Percentiles rank a stretch among this genome's conserved stretches.
These are phyloP conservation scores for Acanthornis magna DNA, from an alignment of 2,797 vertebrate genomes.

Conservation along the genomic window DNA sequence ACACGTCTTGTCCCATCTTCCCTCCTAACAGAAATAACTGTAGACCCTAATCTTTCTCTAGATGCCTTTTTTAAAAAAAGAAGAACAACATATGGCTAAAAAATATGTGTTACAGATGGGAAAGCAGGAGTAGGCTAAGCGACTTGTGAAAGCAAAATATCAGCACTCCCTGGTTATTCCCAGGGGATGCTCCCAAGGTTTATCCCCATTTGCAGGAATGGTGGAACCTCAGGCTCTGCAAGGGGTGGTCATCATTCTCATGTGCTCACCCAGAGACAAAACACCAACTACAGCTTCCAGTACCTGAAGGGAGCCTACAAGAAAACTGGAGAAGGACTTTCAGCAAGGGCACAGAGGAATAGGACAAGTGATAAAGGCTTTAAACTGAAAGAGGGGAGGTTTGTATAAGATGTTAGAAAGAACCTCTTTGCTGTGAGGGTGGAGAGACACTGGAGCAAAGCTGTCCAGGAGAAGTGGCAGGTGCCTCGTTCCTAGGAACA, in stretches of 20 bases:
- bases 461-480: not conserved
- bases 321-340: not conserved
- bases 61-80: not conserved
- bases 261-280: not conserved
- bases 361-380: not conserved
- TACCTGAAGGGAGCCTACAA: too few species aligned
- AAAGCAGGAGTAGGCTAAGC: not conserved
- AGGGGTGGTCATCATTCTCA: not conserved
- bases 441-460: not conserved
- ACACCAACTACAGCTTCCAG: not conserved
- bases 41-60: not conserved
- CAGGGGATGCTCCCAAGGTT: not conserved
- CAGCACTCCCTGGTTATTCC: not conserved
- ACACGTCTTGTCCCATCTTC: not conserved
- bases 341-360: not conserved
- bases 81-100: slow-evolving; percentile 19
- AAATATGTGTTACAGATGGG: not conserved
- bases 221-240: not conserved
- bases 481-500: too few species aligned
- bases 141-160: not conserved
- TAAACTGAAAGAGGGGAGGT: not conserved
- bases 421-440: not conserved
- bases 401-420: not conserved
- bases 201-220: not conserved
- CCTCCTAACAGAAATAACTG: slow-evolving; percentile 27